A percentile compares a stretch with the other conserved stretches of the same genome.
These are phyloP conservation scores for Notothenia coriiceps DNA, from an alignment of 2,113 vertebrate species.

Conservation along the genomic window DNA sequence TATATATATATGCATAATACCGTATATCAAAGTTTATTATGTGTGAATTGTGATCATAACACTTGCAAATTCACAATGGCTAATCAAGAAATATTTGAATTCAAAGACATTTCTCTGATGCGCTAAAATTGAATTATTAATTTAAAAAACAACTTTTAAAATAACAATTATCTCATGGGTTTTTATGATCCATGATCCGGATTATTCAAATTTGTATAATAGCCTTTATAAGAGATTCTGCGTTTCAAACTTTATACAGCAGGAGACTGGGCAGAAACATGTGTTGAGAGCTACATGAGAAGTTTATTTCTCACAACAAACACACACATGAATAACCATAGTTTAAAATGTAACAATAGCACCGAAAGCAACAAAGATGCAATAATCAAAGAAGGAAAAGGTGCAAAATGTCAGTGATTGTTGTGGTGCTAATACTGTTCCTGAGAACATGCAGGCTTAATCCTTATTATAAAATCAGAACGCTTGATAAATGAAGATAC, in stretches of 20 bases:
- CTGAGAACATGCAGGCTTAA: conserved; percentile 14
- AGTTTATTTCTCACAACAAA: conserved; percentile 41
- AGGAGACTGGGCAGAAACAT: neutral
- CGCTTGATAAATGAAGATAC: neutral
- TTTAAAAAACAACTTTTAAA: neutral
- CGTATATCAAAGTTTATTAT: neutral
- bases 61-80: neutral
- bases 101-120: neutral
- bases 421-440: neutral
- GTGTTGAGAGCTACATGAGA: conserved; percentile 21
- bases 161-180: neutral
- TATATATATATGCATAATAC: neutral
- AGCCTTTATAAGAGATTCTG: neutral
- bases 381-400: conserved; percentile 6
- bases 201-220: neutral
- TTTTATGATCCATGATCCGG: neutral
- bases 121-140: neutral
- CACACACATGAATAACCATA: neutral
- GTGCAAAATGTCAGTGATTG: neutral
- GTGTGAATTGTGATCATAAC: neutral
- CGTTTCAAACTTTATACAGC: neutral
- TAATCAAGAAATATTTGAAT: neutral
- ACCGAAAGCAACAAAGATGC: conserved; percentile 4
- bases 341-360: neutral
- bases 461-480: neutral